Conservation (phyloP, 2,888 invertebrate genomes). For the Lydus trimaculatus region DNA sequence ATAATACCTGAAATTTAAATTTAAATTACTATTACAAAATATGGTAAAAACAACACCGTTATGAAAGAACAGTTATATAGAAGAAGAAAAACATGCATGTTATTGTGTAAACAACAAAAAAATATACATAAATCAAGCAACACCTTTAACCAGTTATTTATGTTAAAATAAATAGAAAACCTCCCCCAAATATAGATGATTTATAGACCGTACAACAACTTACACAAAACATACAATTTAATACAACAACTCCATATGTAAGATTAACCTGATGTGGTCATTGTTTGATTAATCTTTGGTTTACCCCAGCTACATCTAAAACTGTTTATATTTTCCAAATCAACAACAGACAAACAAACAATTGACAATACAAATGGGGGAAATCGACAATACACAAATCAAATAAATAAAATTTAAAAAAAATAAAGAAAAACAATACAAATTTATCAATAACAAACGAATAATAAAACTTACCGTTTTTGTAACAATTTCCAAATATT, state of each 20-base stretch:
- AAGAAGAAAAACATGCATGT: not conserved
- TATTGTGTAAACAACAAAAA: not conserved
- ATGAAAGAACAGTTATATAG: not conserved
- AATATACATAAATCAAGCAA: not conserved
- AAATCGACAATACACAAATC: not conserved
- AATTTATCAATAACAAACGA: slow-evolving; percentile 1
- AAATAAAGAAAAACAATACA: too few species aligned
- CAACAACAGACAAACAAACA: slow-evolving; percentile 14
- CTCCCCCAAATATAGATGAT: not conserved
- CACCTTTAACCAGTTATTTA: not conserved
- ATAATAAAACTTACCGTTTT: slow-evolving; percentile 62
- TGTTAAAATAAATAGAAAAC: not conserved
- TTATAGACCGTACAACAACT: not conserved
- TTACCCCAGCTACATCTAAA: slow-evolving; percentile 34
- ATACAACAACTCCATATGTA: not conserved
- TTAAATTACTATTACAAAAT: not conserved
- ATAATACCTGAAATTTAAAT: slow-evolving; percentile 48
- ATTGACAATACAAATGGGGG: not conserved
- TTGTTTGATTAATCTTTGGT: slow-evolving; percentile 31
- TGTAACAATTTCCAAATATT: slow-evolving; percentile 70
- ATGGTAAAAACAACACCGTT: not conserved
- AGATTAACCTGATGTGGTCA: slow-evolving; percentile 27
- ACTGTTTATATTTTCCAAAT: slow-evolving; percentile 20
- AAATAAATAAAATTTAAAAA: too few species aligned
- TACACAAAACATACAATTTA: not conserved